These are phyloP conservation scores for Triops cancriformis DNA, from an alignment of 1,140 invertebrate species.

Conservation along the genomic window DNA sequence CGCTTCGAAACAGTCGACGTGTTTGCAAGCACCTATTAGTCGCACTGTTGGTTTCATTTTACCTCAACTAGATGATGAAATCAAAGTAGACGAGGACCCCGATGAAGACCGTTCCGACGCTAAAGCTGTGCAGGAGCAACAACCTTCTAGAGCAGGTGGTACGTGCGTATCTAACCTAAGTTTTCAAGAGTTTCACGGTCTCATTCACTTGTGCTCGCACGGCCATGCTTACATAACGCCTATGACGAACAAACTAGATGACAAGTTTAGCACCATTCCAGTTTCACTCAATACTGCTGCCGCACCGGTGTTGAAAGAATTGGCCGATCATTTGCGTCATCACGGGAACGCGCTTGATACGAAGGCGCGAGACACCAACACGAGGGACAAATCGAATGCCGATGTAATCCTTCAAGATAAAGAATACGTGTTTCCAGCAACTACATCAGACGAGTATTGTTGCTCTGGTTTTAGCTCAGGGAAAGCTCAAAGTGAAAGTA, in stretches of 20 bases:
- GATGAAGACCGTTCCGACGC: background rate
- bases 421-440: background rate
- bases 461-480: background rate
- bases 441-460: background rate
- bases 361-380: background rate
- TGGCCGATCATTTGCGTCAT: background rate
- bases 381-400: background rate
- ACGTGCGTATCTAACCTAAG: background rate
- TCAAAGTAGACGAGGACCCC: background rate
- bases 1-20: background rate
- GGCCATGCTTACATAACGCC: background rate
- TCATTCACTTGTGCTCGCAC: background rate
- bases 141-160: background rate
- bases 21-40: background rate
- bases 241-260: constrained; percentile 1
- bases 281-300: background rate
- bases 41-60: background rate
- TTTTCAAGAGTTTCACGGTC: background rate
- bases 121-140: background rate
- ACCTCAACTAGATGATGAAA: background rate
- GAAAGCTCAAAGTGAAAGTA: background rate
- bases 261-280: background rate
- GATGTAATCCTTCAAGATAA: background rate
- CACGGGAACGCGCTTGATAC: background rate
- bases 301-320: background rate